A percentile compares a stretch with the other conserved stretches of the same genome.
phyloP scores from a whole-genome alignment of 2,113 vertebrate species.

The Pseudorasbora parva region DNA sequence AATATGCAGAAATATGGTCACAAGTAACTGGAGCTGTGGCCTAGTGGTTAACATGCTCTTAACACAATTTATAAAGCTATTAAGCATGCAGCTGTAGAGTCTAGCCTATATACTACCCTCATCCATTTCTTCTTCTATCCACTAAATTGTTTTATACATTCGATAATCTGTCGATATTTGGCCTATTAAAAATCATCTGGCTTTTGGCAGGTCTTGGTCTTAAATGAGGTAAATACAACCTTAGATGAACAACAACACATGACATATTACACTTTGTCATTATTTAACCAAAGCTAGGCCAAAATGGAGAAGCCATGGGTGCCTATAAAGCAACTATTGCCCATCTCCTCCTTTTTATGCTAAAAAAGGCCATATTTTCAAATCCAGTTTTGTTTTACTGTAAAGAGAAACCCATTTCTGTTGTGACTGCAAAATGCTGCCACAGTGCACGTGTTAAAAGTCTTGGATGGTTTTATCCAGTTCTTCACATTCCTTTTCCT shows the following conservation, averaged over 20 bases:
- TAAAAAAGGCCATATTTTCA: background rate
- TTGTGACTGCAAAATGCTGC: background rate
- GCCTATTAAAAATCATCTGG: too few species aligned
- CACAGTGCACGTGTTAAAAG: background rate
- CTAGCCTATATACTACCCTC: background rate
- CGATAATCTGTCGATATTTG: background rate
- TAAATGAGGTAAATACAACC: too few species aligned
- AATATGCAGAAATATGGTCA: background rate
- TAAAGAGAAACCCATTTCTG: background rate
- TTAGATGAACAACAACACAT: too few species aligned
- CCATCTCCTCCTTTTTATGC: too few species aligned
- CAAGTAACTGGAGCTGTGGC: background rate
- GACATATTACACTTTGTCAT: too few species aligned
- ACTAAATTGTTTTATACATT: background rate
- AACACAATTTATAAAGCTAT: background rate
- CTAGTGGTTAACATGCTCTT: background rate
- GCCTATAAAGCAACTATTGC: too few species aligned
- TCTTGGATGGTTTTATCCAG: background rate
- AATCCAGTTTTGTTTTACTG: background rate
- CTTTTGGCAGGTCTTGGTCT: too few species aligned
- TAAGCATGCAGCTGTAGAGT: background rate
- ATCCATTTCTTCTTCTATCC: too few species aligned
- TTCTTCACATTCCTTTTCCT: background rate
- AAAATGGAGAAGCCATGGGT: too few species aligned
- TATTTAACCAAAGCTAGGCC: too few species aligned